Evolutionary conservation across 2,888 invertebrate species (phyloP), one percentile per base, ranked within the genome.

Genomic region (Laothoe populi): DNA sequence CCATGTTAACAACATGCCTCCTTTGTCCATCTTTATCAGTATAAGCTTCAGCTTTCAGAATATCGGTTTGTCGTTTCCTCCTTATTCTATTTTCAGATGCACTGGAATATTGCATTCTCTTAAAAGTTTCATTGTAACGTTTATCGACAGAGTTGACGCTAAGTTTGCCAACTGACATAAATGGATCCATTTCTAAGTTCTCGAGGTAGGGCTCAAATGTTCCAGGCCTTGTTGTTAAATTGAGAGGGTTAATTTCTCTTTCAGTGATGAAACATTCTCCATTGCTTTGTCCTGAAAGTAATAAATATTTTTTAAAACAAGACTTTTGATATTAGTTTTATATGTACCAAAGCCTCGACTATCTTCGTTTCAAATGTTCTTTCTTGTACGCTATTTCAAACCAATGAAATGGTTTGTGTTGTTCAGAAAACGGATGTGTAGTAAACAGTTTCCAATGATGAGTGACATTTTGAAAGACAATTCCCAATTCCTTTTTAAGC

Each of bases 1-100:
- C 97, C 95, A 97, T 95, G 68, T 95, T 95, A 0, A 97, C 96
- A 61, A 96, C 94, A 80, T 96, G 95, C 73, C 95, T 94, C 67
- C 95, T 94, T 71, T 95, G 95, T 7, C 96, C 96, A 76, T 96
- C 95, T 66, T 93, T 93, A 71, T 95, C 95, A 4, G 94, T 94
- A 63, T 94, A 94, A 0, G 94, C 94, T 76, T 96, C 95, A n/a
- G 96, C 94, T 63, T 95, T 94, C n/a, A 96, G 94, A 1, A 96
- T 94, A 71, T 96, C 95, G 21, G 93, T 94, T 66, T 96, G 95
- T 64, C 96, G 90, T 74, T 94, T 94, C 57, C 94, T 90, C 63
- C 96, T 92, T 1, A 93, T 77, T 75, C 89, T 90, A 67, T 93
- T 93, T 60, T 82, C 85, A 8, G 79, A 70, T 10, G 81, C 77